Base-by-base conservation (phyloP, 2,888 invertebrate species). In the Acleris emargana region DNA sequence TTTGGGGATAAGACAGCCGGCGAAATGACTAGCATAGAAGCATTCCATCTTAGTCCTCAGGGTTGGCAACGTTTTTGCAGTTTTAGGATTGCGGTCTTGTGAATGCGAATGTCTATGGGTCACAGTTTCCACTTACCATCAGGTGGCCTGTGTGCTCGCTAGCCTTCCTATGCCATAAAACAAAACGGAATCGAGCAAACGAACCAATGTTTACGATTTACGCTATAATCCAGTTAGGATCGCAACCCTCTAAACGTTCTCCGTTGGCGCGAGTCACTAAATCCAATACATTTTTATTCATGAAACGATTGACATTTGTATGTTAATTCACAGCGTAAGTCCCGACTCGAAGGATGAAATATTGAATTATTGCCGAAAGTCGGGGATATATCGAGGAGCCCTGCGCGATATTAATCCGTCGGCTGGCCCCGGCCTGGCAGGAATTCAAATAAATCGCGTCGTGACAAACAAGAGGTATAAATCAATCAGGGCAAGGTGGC, bases 381-480 rank as follows among this genome's bases (percentile, higher is more conserved):
- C 88, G 83, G 88, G 90, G 87, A 89, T 89, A 90, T 91, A 86
- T 85, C 82, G 83, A 77, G 82, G 83, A 87, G 89, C 86, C 84
- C 87, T 86, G 86, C 77, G 81, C 87, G 85, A 91, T 92, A 93
- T 92, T 93, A 92, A 92, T 91, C 93, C 93, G 84, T 84, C 84
- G 88, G 87, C 88, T 85, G 80, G 86, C 84, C 83, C 83, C 77
- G 78, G 80, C 81, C 89, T 91, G 91, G 89, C 89, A 88, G 90
- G 89, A 91, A 91, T 92, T 93, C 93, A 92, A 93, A 93, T 93
- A 93, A 93, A 93, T 93, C 91, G 82, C 81, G 76, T 82, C 79
- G 90, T 91, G 93, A 93, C 93, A 93, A 93, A 93, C 93, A 93
- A 93, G 90, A 92, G 84, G 87, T 85, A 93, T 93, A 93, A 93